Conservation (phyloP, 2,113 vertebrate genomes). For the Sula dactylatra region DNA sequence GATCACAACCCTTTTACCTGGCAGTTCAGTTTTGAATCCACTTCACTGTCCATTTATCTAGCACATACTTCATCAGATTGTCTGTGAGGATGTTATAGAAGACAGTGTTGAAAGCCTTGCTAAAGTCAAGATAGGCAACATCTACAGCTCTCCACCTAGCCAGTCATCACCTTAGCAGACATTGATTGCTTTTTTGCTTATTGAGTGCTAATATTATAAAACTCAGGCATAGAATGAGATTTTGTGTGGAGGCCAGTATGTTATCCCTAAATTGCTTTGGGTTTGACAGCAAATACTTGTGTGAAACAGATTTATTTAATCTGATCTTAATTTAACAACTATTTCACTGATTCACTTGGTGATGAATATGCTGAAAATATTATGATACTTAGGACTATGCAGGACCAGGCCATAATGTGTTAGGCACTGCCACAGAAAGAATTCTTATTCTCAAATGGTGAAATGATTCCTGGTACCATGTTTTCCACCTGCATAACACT, state of each 20-base stretch:
- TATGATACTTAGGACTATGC: background rate
- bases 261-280: background rate
- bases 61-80: background rate
- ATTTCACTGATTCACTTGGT: background rate
- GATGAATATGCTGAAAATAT: background rate
- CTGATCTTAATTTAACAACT: background rate
- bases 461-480: background rate
- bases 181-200: background rate
- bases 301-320: background rate
- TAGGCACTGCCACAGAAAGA: background rate
- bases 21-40: background rate
- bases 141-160: background rate
- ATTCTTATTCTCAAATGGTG: background rate
- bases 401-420: background rate
- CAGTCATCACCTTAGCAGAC: background rate
- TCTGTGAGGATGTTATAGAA: background rate
- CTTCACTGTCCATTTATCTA: background rate
- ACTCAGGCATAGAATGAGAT: background rate
- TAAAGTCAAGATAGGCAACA: background rate
- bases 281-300: background rate
- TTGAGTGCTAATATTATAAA: background rate
- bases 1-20: background rate
- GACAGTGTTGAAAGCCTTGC: background rate
- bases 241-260: background rate
- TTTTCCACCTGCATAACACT: background rate